Evolutionary conservation across 2,888 invertebrate species (phyloP).

Genomic region (Melanargia galathea): DNA sequence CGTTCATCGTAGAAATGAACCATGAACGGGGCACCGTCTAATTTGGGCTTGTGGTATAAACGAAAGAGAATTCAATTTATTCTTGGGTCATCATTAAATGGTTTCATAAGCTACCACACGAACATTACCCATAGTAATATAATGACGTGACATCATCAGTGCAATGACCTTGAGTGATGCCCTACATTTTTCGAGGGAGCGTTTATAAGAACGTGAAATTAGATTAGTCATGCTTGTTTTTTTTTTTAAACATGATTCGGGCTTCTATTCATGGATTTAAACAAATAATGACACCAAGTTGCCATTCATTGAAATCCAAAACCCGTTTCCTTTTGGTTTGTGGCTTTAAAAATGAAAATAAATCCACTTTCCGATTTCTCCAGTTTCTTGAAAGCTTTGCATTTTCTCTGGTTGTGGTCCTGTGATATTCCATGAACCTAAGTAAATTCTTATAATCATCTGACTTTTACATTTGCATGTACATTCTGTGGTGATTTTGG

Average conservation of each 20-base stretch:
- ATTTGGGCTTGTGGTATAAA: too few species aligned
- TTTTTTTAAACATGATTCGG: neutral
- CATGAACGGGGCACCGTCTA: too few species aligned
- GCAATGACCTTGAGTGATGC: constrained; percentile 63
- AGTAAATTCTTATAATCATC: neutral
- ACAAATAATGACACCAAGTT: too few species aligned
- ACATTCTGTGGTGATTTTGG: neutral
- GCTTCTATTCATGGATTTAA: neutral
- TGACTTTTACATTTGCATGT: neutral
- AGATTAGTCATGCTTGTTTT: constrained; percentile 54
- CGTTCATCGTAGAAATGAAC: too few species aligned
- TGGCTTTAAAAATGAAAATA: neutral
- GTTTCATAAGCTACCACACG: neutral
- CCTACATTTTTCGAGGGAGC: constrained; percentile 54
- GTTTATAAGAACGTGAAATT: constrained; percentile 48
- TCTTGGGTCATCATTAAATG: neutral
- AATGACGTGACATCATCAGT: constrained; percentile 61
- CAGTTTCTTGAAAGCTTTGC: too few species aligned
- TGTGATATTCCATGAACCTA: neutral
- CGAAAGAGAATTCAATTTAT: neutral
- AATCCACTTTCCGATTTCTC: too few species aligned
- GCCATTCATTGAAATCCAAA: neutral
- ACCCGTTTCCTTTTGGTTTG: neutral
- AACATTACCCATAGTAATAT: constrained; percentile 15
- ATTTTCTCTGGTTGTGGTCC: too few species aligned